phyloP scores from a whole-genome alignment of 2,888 invertebrate genomes.

The Heterodera filipjevi region DNA sequence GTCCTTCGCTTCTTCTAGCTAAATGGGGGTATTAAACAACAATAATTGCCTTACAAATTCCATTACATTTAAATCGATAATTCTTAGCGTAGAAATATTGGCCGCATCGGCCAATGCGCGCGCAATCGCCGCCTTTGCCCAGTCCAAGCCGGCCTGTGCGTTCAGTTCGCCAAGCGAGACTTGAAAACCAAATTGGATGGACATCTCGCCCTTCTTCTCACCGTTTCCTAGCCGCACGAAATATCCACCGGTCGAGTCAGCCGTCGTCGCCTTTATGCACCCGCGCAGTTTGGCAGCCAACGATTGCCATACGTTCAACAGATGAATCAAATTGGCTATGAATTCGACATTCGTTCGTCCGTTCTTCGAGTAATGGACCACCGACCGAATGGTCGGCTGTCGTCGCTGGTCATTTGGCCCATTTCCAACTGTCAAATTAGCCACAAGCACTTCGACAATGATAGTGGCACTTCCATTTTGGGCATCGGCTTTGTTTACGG shows the following conservation, averaged over 20 bases:
- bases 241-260: background rate
- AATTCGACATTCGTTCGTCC: background rate
- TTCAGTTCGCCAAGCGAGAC: background rate
- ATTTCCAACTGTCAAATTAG: background rate
- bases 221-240: background rate
- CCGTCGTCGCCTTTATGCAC: background rate
- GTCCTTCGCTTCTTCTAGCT: constrained; percentile 34
- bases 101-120: constrained; percentile 36
- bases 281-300: background rate
- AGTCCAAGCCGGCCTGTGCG: constrained; percentile 33
- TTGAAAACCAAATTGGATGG: background rate
- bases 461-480: background rate
- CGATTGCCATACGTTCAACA: background rate
- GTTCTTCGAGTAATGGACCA: background rate
- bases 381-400: background rate
- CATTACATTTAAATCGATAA: constrained; percentile 38
- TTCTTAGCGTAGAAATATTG: constrained; percentile 39
- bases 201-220: background rate
- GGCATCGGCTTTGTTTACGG: background rate
- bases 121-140: constrained; percentile 36
- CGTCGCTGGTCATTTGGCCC: background rate
- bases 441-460: background rate
- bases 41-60: background rate
- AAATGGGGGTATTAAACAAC: background rate
- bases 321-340: no score